Evolutionary conservation across 2,797 vertebrate genomes (phyloP).

Genomic region (Ammospiza maritima): DNA sequence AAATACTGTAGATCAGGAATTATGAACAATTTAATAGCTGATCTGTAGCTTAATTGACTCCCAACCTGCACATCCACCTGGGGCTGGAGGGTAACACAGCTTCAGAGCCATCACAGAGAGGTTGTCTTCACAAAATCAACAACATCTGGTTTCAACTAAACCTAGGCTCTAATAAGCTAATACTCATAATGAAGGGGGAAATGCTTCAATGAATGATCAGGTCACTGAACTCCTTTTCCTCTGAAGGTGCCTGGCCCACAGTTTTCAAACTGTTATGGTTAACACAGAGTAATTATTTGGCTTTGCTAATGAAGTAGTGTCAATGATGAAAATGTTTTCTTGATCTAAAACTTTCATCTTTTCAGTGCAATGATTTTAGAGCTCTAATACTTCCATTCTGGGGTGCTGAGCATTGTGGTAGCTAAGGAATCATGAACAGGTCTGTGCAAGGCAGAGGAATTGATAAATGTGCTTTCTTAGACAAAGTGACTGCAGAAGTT

Average conservation of each 20-base stretch:
- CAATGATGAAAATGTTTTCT: background rate
- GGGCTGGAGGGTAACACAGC: background rate
- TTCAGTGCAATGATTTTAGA: background rate
- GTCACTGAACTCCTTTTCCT: conserved; percentile 41
- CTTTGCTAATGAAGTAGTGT: background rate
- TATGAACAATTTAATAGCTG: background rate
- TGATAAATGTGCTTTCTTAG: background rate
- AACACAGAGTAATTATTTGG: background rate
- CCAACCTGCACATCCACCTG: background rate
- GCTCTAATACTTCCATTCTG: background rate
- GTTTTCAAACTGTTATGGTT: conserved; percentile 16
- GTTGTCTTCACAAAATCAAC: conserved; percentile 23
- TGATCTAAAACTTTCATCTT: background rate
- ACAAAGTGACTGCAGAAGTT: background rate
- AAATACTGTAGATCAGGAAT: background rate
- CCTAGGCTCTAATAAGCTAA: conserved; percentile 23
- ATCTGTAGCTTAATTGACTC: background rate
- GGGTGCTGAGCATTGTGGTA: background rate
- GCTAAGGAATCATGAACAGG: background rate
- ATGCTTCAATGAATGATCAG: conserved; percentile 22
- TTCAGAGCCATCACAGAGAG: background rate
- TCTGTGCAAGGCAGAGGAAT: background rate
- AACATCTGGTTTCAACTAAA: conserved; percentile 58
- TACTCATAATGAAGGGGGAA: conserved; percentile 26
- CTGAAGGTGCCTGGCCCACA: background rate